Evolutionary conservation across 2,888 invertebrate genomes (phyloP).

Genomic region (Eupithecia centaureata): DNA sequence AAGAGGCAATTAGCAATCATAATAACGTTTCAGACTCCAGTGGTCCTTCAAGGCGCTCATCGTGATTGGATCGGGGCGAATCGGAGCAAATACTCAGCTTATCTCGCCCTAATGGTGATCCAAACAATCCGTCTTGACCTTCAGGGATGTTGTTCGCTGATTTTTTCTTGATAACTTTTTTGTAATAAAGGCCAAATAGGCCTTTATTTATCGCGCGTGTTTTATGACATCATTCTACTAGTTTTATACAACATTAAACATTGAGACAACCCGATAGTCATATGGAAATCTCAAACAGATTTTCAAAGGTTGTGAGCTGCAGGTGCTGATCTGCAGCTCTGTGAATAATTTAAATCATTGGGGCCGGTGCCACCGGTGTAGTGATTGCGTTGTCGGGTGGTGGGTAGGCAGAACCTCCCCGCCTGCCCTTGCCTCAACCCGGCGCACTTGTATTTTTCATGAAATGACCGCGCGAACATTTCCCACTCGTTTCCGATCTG

Average conservation of each 20-base stretch:
- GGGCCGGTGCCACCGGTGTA: background rate
- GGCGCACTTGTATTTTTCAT: conserved; percentile 3
- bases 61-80: conserved; percentile 17
- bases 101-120: conserved; percentile 4
- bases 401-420: background rate
- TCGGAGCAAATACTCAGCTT: conserved; percentile 15
- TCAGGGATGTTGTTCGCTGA: background rate
- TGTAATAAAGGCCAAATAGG: too few relatives aligned
- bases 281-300: background rate
- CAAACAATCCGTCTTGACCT: conserved; percentile 6
- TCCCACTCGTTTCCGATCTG: background rate
- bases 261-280: background rate
- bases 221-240: background rate
- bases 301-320: background rate
- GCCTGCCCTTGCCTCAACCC: background rate
- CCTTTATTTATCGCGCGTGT: too few relatives aligned
- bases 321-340: background rate
- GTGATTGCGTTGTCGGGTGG: conserved; percentile 4
- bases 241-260: background rate
- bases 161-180: background rate
- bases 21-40: conserved; percentile 11
- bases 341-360: conserved; percentile 19
- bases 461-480: conserved; percentile 6
- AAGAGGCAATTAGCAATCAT: conserved; percentile 16
- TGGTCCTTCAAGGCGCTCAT: conserved; percentile 10